phyloP scores from a whole-genome alignment of 2,888 invertebrate species.

The Saturnia japonica region DNA sequence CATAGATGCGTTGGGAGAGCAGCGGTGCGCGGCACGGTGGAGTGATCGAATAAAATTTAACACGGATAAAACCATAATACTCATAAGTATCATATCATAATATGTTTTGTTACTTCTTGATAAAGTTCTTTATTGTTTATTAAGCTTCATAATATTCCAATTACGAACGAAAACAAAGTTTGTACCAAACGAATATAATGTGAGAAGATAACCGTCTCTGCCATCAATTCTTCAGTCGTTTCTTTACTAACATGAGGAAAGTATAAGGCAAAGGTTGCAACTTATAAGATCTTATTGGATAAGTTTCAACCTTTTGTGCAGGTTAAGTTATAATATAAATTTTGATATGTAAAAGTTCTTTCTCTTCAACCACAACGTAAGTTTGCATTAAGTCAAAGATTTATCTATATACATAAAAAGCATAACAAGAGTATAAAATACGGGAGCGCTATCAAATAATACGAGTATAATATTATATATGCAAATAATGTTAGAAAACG shows the following conservation, averaged over 20 bases:
- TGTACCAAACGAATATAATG: not conserved
- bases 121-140: not conserved
- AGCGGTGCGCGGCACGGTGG: no score
- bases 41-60: no score
- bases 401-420: conserved; percentile 19
- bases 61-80: no score
- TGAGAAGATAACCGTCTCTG: not conserved
- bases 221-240: conserved; percentile 39
- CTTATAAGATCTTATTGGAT: conserved; percentile 68
- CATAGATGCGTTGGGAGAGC: no score
- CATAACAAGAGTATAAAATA: not conserved
- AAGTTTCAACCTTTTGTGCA: conserved; percentile 66
- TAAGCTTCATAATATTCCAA: not conserved
- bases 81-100: not conserved
- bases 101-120: not conserved
- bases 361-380: conserved; percentile 35
- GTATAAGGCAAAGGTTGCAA: conserved; percentile 43
- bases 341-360: conserved; percentile 55
- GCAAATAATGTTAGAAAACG: no score
- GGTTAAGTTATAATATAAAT: conserved; percentile 73
- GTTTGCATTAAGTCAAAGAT: conserved; percentile 35
- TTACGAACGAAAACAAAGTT: not conserved
- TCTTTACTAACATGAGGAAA: conserved; percentile 47
- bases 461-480: no score
- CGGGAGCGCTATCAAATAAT: not conserved